Percentiles rank a stretch among this genome's conserved stretches.
Evolutionary conservation across 2,797 vertebrate genomes (phyloP).

Genomic region (Sebastes taczanowskii): DNA sequence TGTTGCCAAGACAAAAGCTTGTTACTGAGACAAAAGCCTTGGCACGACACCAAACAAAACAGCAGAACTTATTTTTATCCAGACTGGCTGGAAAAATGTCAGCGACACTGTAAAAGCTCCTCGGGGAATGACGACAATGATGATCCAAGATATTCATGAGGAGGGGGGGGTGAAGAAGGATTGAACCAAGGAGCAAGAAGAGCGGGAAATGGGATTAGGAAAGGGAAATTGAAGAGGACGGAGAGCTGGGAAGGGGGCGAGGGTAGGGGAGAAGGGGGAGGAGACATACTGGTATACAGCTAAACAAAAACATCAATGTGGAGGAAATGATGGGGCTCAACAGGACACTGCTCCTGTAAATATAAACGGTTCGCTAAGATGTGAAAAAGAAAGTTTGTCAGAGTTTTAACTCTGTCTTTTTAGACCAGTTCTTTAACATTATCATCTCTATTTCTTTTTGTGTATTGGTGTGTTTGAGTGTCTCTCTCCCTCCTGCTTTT

Average conservation of each 20-base stretch:
- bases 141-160: slow-evolving; percentile 21
- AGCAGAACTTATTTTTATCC: slow-evolving; percentile 65
- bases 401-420: slow-evolving; percentile 42
- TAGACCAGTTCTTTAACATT: slow-evolving; percentile 15
- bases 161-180: neutral
- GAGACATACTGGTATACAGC: slow-evolving; percentile 74
- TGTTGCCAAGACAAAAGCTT: slow-evolving; percentile 72
- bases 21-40: slow-evolving; percentile 71
- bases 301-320: slow-evolving; percentile 68
- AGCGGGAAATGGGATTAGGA: slow-evolving; percentile 69
- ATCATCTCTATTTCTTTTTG: slow-evolving; percentile 29
- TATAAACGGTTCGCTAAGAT: slow-evolving; percentile 17
- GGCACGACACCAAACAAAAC: slow-evolving; percentile 73
- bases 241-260: slow-evolving; percentile 24
- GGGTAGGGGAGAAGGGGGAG: slow-evolving; percentile 48
- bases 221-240: slow-evolving; percentile 58
- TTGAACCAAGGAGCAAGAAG: slow-evolving; percentile 18
- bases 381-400: slow-evolving; percentile 1
- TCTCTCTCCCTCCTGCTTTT: slow-evolving; percentile 5
- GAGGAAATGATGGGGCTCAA: slow-evolving; percentile 38
- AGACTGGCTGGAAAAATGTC: slow-evolving; percentile 61
- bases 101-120: slow-evolving; percentile 51
- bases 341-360: slow-evolving; percentile 53
- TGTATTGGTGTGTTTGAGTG: slow-evolving; percentile 4
- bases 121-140: slow-evolving; percentile 14